phyloP scores from a whole-genome alignment of 2,888 invertebrate genomes.

The Campoplex capitator region DNA sequence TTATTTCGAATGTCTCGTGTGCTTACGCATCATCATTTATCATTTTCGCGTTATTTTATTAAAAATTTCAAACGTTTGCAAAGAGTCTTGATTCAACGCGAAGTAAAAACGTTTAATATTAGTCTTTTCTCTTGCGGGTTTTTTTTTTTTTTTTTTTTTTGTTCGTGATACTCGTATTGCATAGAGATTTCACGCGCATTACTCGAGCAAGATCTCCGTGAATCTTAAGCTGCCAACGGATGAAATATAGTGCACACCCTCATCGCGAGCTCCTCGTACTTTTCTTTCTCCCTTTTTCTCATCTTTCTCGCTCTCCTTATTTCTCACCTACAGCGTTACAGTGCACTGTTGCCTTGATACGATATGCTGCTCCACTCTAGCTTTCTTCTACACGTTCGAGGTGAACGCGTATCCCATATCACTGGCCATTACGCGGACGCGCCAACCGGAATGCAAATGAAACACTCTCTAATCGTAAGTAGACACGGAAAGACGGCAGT shows the following conservation, averaged over 20 bases:
- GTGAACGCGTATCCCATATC: constrained; percentile 67
- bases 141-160: constrained; percentile 28
- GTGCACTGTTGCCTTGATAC: constrained; percentile 26
- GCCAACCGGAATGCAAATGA: constrained; percentile 69
- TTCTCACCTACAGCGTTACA: constrained; percentile 35
- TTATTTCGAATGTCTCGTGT: too few relatives aligned
- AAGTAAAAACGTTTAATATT: constrained; percentile 6
- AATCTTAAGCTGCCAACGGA: constrained; percentile 60
- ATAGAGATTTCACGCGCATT: constrained; percentile 37
- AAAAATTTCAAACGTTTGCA: too few relatives aligned
- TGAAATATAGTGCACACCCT: constrained; percentile 49
- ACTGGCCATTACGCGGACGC: constrained; percentile 68
- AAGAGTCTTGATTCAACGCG: not conserved
- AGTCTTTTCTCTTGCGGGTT: not conserved
- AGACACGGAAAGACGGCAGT: constrained; percentile 53
- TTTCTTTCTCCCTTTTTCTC: constrained; percentile 18
- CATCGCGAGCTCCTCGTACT: not conserved
- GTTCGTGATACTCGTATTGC: constrained; percentile 10
- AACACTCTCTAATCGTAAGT: constrained; percentile 65
- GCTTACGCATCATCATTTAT: too few relatives aligned
- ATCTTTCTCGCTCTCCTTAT: not conserved
- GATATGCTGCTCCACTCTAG: constrained; percentile 33
- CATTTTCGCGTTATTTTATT: too few relatives aligned
- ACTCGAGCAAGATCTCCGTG: constrained; percentile 41
- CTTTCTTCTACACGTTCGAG: constrained; percentile 43